Percentiles rank a stretch among this genome's conserved stretches.
phyloP scores from a whole-genome alignment of 53 echinoderm and acorn worm genomes.

The Antedon mediterranea region DNA sequence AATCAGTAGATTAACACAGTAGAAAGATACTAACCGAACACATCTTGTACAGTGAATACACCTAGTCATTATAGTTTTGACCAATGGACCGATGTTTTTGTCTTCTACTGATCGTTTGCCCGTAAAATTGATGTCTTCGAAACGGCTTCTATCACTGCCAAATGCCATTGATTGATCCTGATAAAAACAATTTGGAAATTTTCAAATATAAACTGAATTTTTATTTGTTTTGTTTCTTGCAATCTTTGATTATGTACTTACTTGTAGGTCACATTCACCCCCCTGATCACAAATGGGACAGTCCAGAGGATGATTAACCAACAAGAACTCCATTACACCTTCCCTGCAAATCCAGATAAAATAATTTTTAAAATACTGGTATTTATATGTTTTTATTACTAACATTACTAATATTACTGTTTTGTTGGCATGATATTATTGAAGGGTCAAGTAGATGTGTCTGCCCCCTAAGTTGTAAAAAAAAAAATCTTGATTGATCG shows the following conservation, averaged over 20 bases:
- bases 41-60: constrained; percentile 96
- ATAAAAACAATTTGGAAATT: background rate
- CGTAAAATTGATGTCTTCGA: constrained; percentile 73
- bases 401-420: too few species aligned
- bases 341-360: constrained; percentile 26
- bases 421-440: too few species aligned
- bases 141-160: constrained; percentile 91
- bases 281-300: constrained; percentile 99
- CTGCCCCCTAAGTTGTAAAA: too few species aligned
- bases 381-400: background rate
- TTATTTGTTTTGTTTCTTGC: too few species aligned
- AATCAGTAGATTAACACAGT: too few species aligned
- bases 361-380: background rate
- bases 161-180: constrained; percentile 99
- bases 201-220: too few species aligned
- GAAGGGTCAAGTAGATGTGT: too few species aligned
- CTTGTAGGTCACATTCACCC: constrained; percentile 93
- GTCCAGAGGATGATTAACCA: constrained; percentile 89
- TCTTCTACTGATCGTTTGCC: constrained; percentile 92
- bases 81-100: constrained; percentile 87
- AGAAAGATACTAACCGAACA: constrained; percentile 67
- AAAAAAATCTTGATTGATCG: too few species aligned
- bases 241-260: constrained; percentile 10
- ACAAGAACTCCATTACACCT: constrained; percentile 82
- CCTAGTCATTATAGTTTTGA: constrained; percentile 95